Base-by-base conservation (phyloP, 2,888 invertebrate species). In the Allacma fusca region DNA sequence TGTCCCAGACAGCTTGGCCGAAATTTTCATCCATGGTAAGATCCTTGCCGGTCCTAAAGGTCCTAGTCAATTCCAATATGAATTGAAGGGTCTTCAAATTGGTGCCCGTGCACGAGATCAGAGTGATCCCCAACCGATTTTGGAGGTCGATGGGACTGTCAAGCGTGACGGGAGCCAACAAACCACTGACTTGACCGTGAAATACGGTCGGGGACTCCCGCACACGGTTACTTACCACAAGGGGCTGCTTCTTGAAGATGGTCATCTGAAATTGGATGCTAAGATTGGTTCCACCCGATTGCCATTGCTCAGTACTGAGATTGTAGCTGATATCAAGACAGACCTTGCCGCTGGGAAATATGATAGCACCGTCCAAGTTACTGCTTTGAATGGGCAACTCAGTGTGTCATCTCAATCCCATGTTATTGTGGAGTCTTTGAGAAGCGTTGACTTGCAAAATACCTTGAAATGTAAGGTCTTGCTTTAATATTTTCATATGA, bases 141-240 rank as follows among this genome's bases (percentile, higher is more conserved):
- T 76, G 5, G 23, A 7, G 1, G 9, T 76, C 59, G 34, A 69
- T 26, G 75, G 75, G n/a, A 1, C 7, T 62, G 9, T 16, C 28
- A 21, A 73, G 29, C 34, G 40, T 0, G 7, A 40, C 12, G 59
- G 69, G 7, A 28, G 2, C 7, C 44, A 76, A 23, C 50, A 50
- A 9, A 24, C 1, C 7, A 43, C 75, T 13, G 75, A 76, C 26
- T 50, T 76, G 1, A 68, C n/a, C 0, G 59, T 68, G 5, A 68
- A 67, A 28, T 76, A 57, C 34, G 75, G 75, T 7, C 26, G 29
- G 2, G 34, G 9, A 5, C 16, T 69, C 0, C 69, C 68, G n/a
- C 69, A 76, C 50, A 1, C n/a, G 12, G 2, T 76, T 26, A 69
- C 69, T 50, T n/a, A 68, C 44, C 68, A 76, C 57, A 69, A 76